phyloP scores from a whole-genome alignment of 2,113 vertebrate species.

The Cromileptes altivelis region DNA sequence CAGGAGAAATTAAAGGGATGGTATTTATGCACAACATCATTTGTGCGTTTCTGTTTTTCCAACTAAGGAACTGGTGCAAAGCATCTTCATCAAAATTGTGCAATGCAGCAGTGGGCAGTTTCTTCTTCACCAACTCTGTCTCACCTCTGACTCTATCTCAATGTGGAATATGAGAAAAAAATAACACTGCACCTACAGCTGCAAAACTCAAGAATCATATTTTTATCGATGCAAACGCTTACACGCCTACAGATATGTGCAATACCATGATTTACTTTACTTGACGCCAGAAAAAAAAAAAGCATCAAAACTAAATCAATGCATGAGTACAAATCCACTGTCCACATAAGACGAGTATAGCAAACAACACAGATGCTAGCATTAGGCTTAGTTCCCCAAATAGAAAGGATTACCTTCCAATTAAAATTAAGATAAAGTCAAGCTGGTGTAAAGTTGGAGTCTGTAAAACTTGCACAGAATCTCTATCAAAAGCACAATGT shows the following conservation, averaged over 20 bases:
- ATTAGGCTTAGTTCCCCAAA: slow-evolving; percentile 79
- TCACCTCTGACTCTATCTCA: slow-evolving; percentile 14
- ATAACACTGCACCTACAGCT: not conserved
- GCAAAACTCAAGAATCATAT: slow-evolving; percentile 8
- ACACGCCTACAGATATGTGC: not conserved
- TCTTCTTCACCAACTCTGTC: not conserved
- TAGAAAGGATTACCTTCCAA: slow-evolving; percentile 78
- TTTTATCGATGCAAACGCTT: not conserved
- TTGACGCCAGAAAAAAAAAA: slow-evolving; percentile 28
- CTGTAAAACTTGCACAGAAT: slow-evolving; percentile 65
- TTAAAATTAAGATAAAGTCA: slow-evolving; percentile 80
- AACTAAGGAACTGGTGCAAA: slow-evolving; percentile 5
- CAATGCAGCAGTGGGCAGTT: not conserved
- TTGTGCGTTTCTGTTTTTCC: not conserved
- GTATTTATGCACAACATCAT: not conserved
- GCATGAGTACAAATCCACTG: slow-evolving; percentile 59
- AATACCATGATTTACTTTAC: slow-evolving; percentile 12
- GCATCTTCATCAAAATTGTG: slow-evolving; percentile 4
- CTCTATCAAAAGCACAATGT: slow-evolving; percentile 56
- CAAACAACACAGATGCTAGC: slow-evolving; percentile 73
- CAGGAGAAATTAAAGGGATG: not conserved
- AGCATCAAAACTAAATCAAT: slow-evolving; percentile 46
- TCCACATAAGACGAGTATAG: slow-evolving; percentile 52
- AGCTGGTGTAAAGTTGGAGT: slow-evolving; percentile 69
- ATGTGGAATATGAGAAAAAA: not conserved